Base-by-base conservation (phyloP, 2,888 invertebrate species). In the Hermaeophaga mercurialis region DNA sequence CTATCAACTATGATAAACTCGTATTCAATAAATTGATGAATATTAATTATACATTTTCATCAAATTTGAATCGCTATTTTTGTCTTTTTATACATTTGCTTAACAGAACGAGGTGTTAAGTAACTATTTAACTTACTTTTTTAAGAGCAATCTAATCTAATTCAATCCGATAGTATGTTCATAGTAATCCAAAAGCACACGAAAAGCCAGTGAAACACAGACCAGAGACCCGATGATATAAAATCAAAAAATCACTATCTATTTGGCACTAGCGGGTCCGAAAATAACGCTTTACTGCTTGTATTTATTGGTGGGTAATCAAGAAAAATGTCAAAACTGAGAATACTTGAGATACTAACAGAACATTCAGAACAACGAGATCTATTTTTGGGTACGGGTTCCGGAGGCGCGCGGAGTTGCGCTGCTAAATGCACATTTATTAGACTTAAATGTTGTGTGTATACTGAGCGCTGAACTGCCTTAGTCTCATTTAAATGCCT, bases 271-370 rank as follows among this genome's bases (percentile, higher is more conserved):
- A 43, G 3, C 12, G 12, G 24, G 15, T 24, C 43, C 43, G 24
- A 43, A 43, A 43, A 43, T 41, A 41, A 41, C 41, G 19, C 38
- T 24, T 11, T 2, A 43, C 14, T 5, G 43, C n/a, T n/a, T n/a
- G n/a, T n/a, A 22, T 4, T 5, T 11, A 41, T 41, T 22, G 33
- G 33, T 22, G 41, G 19, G 22, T 41, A 41, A 41, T 41, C 41
- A 41, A 41, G 43, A 43, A 43, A 43, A 43, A 22, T 43, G 43
- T 43, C 24, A 43, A 43, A 43, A 43, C 43, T 39, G 39, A 39
- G 39, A 19, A 39, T 39, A 19, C 19, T 19, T 12, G 14, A 43
- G 43, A 43, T 14, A 43, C 43, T 43, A 43, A 43, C 39, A 39
- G 22, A 39, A 39, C n/a, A 19, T 39, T 19, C 39, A 39, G 39